Percentiles rank a stretch among this genome's conserved stretches.
phyloP scores from a whole-genome alignment of 2,797 vertebrate species.

The Pteronotus mesoamericanus region DNA sequence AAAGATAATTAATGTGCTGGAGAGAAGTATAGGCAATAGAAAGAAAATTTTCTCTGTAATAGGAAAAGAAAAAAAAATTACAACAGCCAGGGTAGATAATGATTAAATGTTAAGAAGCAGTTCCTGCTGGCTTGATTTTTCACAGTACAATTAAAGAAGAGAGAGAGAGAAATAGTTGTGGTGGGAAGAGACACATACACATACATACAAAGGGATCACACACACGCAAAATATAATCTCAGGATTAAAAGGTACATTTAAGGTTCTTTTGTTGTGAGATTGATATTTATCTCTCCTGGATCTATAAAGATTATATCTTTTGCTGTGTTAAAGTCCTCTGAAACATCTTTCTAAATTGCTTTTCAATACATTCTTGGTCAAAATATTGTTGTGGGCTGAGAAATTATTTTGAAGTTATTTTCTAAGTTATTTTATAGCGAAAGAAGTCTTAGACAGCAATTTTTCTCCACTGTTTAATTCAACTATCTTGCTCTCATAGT shows the following conservation, averaged over 20 bases:
- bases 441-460: not conserved
- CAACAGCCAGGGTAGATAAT: slow-evolving; percentile 52
- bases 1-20: slow-evolving; percentile 73
- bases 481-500: slow-evolving; percentile 37
- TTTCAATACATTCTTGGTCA: slow-evolving; percentile 34
- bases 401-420: slow-evolving; percentile 51
- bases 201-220: not conserved
- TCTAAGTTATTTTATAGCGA: slow-evolving; percentile 37
- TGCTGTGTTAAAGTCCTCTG: not conserved
- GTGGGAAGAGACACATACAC: not conserved
- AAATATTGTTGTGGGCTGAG: slow-evolving; percentile 26
- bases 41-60: slow-evolving; percentile 65
- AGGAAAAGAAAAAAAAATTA: slow-evolving; percentile 62
- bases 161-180: not conserved
- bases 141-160: slow-evolving; percentile 56
- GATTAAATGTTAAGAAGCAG: slow-evolving; percentile 64
- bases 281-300: slow-evolving; percentile 22
- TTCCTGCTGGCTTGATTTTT: slow-evolving; percentile 68
- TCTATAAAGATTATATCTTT: slow-evolving; percentile 31
- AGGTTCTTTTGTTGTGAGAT: not conserved
- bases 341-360: slow-evolving; percentile 4
- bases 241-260: slow-evolving; percentile 7
- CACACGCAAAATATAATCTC: not conserved
- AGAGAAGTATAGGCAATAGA: slow-evolving; percentile 62
- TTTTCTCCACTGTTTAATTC: slow-evolving; percentile 47